Evolutionary conservation across 2,888 invertebrate species (phyloP).

Genomic region (Drosophila neonasuta): DNA sequence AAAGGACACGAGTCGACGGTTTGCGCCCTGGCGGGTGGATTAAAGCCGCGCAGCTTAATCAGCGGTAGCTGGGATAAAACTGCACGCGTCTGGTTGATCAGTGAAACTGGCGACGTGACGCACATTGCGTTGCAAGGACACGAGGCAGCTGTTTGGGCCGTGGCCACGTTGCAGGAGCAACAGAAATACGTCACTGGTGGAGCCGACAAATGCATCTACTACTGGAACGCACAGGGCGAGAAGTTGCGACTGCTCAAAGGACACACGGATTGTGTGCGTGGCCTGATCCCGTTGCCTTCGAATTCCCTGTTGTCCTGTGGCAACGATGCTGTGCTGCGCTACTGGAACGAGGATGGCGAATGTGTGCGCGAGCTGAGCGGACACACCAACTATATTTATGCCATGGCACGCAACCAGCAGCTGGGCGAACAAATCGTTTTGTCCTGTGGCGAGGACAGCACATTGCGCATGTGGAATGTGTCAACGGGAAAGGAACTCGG

Average conservation of each 20-base stretch:
- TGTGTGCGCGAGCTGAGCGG: constrained; percentile 90
- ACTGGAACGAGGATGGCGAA: constrained; percentile 92
- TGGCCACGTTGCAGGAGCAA: constrained; percentile 83
- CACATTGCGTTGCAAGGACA: constrained; percentile 87
- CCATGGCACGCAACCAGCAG: constrained; percentile 84
- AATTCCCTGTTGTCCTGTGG: constrained; percentile 93
- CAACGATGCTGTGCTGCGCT: constrained; percentile 94
- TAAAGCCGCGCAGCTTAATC: constrained; percentile 84
- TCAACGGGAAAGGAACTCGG: constrained; percentile 76
- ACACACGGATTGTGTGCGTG: constrained; percentile 96
- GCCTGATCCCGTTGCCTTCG: constrained; percentile 87
- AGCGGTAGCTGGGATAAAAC: constrained; percentile 97
- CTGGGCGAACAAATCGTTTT: constrained; percentile 86
- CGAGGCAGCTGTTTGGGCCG: constrained; percentile 93
- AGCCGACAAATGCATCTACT: constrained; percentile 94
- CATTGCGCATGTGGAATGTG: constrained; percentile 90
- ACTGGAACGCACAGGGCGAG: constrained; percentile 90
- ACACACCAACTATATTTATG: constrained; percentile 94
- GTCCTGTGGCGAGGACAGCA: constrained; percentile 94
- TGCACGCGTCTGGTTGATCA: constrained; percentile 91
- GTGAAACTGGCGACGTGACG: constrained; percentile 83
- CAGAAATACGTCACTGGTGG: constrained; percentile 89
- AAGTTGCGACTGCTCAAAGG: constrained; percentile 87
- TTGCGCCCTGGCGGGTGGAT: constrained; percentile 83
- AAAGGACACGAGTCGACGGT: constrained; percentile 87